Base-by-base conservation (phyloP, 2,888 invertebrate genomes). In the Caenorhabditis sulstoni region DNA sequence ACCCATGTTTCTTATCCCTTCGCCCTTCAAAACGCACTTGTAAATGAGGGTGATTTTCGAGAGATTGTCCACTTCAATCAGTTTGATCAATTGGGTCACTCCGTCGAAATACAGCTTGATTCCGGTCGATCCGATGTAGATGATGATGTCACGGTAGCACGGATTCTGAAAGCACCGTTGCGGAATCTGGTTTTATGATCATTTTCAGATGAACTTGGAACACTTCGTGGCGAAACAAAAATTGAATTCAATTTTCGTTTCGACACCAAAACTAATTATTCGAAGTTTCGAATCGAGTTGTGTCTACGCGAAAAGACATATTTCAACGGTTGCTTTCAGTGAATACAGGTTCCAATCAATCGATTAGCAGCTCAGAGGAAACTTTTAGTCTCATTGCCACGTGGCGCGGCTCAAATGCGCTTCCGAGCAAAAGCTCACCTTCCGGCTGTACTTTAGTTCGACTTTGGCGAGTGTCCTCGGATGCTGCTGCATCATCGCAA, bases 81-180 rank as follows among this genome's bases (percentile, higher is more conserved):
- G 93, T 91, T 97, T 97, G 87, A 98, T 93, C 90, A 96, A 93
- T 92, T 98, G 98, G 55, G 94, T 94, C 67, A 95, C 93, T 45
- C 97, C 95, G 92, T 99, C 98, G 92, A 98, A 99, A 92, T 96
- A 95, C 89, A 99, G 94, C 91, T 96, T 94, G 85, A 99, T 94
- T 57, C 98, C 98, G 92, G 98, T 97, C 91, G 95, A 94, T 66
- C 96, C 95, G 92, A 99, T 94, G 92, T 96, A 96, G 91, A 99
- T 94, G 88, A 97, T 95, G 92, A 99, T 93, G 92, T 99, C 98
- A 92, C 95, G 95, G 89, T 94, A 94, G 91, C 98, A 93, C 53
- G 98, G 97, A 92, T 95, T 95, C 95, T 97, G 93, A 83, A 94
- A 93, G 41, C n/a, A n/a, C n/a, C n/a, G n/a, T n/a, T n/a, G n/a